Percentiles rank a stretch among this genome's conserved stretches.
phyloP scores from a whole-genome alignment of 2,113 vertebrate species.

The Trichomycterus rosablanca region DNA sequence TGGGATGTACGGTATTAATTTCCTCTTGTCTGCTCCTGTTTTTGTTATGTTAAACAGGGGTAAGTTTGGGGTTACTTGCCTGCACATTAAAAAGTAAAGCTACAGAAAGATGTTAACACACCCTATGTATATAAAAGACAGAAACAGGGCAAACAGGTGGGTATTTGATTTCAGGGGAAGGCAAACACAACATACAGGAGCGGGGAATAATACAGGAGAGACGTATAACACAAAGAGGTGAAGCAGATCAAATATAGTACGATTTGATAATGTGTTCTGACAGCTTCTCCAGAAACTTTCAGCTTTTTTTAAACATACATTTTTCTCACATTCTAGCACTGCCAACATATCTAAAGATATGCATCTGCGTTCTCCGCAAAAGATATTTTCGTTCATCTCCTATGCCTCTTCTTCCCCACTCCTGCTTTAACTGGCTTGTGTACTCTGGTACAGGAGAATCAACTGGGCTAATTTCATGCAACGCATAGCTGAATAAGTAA shows the following conservation, averaged over 20 bases:
- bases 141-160: not conserved
- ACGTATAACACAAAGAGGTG: slow-evolving; percentile 26
- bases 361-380: not conserved
- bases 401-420: slow-evolving; percentile 27
- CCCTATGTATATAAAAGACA: not conserved
- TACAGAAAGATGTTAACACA: not conserved
- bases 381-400: slow-evolving; percentile 16
- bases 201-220: no score
- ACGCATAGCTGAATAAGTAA: slow-evolving; percentile 61
- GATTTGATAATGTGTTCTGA: no score
- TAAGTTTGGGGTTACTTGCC: no score
- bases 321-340: slow-evolving; percentile 10
- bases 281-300: no score
- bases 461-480: slow-evolving; percentile 65
- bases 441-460: slow-evolving; percentile 47
- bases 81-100: not conserved
- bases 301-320: no score
- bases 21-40: no score
- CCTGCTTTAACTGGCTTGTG: slow-evolving; percentile 54
- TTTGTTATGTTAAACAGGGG: no score
- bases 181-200: not conserved
- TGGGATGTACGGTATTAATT: no score
- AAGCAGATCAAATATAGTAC: slow-evolving; percentile 31
- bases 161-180: not conserved
- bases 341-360: not conserved